phyloP scores from a whole-genome alignment of 2,113 vertebrate species.

The Hucho hucho region DNA sequence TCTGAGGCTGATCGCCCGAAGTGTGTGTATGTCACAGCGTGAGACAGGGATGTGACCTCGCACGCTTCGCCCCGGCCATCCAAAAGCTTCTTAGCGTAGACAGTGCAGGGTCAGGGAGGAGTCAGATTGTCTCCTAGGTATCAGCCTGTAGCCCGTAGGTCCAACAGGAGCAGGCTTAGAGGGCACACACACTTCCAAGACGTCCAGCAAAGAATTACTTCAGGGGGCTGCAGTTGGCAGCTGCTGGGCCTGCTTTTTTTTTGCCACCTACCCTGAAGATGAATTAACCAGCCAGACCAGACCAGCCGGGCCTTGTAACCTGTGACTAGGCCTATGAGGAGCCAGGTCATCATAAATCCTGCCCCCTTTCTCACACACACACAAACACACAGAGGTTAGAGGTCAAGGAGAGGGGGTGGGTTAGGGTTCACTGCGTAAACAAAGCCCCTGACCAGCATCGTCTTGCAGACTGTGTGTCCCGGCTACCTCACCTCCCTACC shows the following conservation, averaged over 20 bases:
- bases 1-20: background rate
- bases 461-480: no score
- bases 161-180: no score
- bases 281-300: slow-evolving; percentile 1
- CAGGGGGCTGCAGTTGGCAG: no score
- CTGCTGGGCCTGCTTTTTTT: no score
- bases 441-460: background rate
- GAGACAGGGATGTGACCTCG: background rate
- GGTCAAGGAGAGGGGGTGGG: background rate
- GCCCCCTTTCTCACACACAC: background rate
- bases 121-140: no score
- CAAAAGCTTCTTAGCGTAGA: no score
- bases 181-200: background rate
- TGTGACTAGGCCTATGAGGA: background rate
- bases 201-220: no score
- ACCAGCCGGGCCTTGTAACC: background rate
- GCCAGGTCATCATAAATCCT: background rate
- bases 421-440: background rate
- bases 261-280: background rate
- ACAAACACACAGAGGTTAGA: background rate
- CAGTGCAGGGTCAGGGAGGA: no score
- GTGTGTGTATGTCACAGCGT: background rate
- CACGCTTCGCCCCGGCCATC: no score
- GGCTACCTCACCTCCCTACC: background rate
- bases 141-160: no score